Conservation (phyloP, 2,797 vertebrate species). For the Oryzias sinensis region DNA sequence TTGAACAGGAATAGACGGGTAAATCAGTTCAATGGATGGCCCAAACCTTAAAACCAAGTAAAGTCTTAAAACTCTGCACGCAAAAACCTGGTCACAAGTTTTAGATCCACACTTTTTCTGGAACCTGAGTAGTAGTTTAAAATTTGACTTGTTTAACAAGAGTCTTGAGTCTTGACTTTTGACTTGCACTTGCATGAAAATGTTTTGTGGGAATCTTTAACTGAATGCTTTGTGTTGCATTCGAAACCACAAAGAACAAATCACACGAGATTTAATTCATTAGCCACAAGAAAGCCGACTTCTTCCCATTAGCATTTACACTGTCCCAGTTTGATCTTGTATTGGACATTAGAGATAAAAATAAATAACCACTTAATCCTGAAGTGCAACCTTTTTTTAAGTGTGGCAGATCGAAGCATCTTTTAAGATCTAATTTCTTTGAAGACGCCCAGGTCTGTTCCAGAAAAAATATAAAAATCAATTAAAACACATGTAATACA, state of each 20-base stretch:
- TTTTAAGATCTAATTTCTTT: slow-evolving; percentile 63
- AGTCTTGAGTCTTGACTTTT: too few species aligned
- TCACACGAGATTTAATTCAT: neutral
- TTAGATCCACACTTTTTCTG: too few species aligned
- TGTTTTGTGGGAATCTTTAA: too few species aligned
- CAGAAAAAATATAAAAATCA: slow-evolving; percentile 56
- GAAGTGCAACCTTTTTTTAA: slow-evolving; percentile 31
- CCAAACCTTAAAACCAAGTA: too few species aligned
- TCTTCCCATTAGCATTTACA: slow-evolving; percentile 10
- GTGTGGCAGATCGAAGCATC: slow-evolving; percentile 51
- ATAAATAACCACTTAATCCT: neutral
- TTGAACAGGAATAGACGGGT: too few species aligned
- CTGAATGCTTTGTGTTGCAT: neutral
- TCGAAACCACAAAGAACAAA: neutral
- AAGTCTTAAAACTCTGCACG: too few species aligned
- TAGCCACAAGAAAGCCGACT: too few species aligned
- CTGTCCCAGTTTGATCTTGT: slow-evolving; percentile 13
- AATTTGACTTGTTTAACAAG: too few species aligned
- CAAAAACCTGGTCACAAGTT: too few species aligned
- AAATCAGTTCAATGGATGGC: too few species aligned
- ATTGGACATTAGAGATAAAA: slow-evolving; percentile 4
- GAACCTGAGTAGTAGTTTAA: too few species aligned
- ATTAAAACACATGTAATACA: slow-evolving; percentile 69
- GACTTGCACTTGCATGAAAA: too few species aligned
- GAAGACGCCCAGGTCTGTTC: slow-evolving; percentile 54